Evolutionary conservation across 2,888 invertebrate species (phyloP), one percentile per base, ranked within the genome.

Genomic region (Ligdia adustata): DNA sequence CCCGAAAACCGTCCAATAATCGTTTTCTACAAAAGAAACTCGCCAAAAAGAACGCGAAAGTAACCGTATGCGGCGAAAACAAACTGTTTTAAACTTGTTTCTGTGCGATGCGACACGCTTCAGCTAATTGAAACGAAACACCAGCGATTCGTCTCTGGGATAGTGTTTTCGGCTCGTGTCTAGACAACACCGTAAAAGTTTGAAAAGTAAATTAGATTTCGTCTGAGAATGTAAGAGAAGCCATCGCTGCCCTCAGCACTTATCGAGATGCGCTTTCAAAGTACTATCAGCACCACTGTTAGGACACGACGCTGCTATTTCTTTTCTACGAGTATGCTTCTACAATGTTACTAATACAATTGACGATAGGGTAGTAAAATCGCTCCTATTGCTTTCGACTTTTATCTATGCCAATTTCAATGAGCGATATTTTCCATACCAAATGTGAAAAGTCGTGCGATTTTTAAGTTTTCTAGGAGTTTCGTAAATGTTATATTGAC

Each of bases 191-290:
- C 60, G 72, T 75, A 72, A 79, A 81, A 82, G 72, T 82, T 81
- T 72, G 66, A 78, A 74, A 75, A 81, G 72, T 76, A 81, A 84
- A 87, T 84, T 86, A 80, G 79, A 82, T 86, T 83, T 80, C 52
- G 80, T 79, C 79, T 72, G 68, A 66, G 72, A 76, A 73, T 77
- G 82, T 83, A 77, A 83, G 74, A 72, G 78, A 79, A 81, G 79
- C 79, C 76, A 66, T 76, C 64, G 73, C 72, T 75, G 70, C 75
- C 69, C 72, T 75, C 65, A 64, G 76, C 79, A 81, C 79, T 82
- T 82, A 80, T 77, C 77, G 70, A 66, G 72, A 80, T 79, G 71
- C 73, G 59, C 58, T 68, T 48, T 42, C 22, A 2, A 33, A 42
- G 29, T 48, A 61, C 71, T 51, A 61, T 69, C 75, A n/a, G n/a